Percentiles rank a stretch among this genome's conserved stretches.
phyloP scores from a whole-genome alignment of 1,140 invertebrate species.

The Andricus grossulariae region DNA sequence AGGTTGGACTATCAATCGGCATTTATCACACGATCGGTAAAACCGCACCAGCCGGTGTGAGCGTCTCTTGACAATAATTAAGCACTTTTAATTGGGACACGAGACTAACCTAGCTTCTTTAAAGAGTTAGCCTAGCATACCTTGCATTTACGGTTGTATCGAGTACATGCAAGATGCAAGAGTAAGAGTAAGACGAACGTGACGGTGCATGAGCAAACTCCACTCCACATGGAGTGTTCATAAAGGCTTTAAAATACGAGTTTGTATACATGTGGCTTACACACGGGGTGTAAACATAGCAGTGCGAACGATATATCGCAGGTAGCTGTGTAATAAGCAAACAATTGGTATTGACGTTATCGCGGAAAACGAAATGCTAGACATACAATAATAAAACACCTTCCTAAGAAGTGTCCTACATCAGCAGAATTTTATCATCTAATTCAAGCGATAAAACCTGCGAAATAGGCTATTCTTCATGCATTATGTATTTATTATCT shows the following conservation, averaged over 20 bases:
- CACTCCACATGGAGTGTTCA: background rate
- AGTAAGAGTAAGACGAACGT: background rate
- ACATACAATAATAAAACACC: background rate
- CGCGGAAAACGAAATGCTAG: background rate
- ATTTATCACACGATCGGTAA: background rate
- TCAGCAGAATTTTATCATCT: too few relatives aligned
- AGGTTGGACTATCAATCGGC: conserved; percentile 1
- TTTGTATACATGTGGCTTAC: background rate
- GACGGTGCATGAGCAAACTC: conserved; percentile 1
- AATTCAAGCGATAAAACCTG: too few relatives aligned
- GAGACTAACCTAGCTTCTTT: conserved; percentile 32
- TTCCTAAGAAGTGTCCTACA: conserved; percentile 16
- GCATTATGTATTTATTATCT: too few relatives aligned
- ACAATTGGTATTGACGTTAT: conserved; percentile 15
- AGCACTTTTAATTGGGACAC: conserved; percentile 40
- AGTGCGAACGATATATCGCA: background rate
- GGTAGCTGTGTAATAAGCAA: conserved; percentile 17
- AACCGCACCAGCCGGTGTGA: background rate
- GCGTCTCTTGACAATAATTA: conserved; percentile 3
- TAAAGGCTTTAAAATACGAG: conserved; percentile 2
- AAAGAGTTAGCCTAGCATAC: conserved; percentile 6
- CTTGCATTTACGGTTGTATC: background rate
- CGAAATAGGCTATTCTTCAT: too few relatives aligned
- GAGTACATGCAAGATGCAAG: background rate
- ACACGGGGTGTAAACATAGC: conserved; percentile 1